Evolutionary conservation across 2,888 invertebrate genomes (phyloP), one percentile per base, ranked within the genome.

Genomic region (Antheraea assamensis): DNA sequence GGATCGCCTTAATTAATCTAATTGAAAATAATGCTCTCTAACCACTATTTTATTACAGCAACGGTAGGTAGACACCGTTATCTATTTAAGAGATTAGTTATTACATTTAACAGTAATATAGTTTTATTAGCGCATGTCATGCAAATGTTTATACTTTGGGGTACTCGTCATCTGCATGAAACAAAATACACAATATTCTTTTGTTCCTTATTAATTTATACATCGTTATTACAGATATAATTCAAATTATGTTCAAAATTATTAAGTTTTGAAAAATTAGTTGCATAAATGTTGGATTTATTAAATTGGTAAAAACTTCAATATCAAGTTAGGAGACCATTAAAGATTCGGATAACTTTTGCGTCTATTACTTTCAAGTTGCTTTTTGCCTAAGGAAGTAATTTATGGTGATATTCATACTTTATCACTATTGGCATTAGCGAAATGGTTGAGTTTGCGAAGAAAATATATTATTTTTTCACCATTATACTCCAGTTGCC

Each of bases 1-100:
- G 82, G 81, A 79, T 81, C 77, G 78, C 79, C 83, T 87, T 89
- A 88, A 92, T 91, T 91, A 89, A 88, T 89, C 83, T 89, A 91
- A 92, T 91, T 89, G 87, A 89, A 87, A 90, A 76, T 75, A 74
- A 75, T 72, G 75, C 70, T 70, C 58, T 24, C 19, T 70, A 70
- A 8, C 58, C 70, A 73, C 19, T 42, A 42, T 58, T 47, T 58
- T 58, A 70, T 55, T 55, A 66, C 55, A 30, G 15, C 19, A 31
- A 10, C n/a, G 35, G 68, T 68, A 68, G 68, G n/a, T 68, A 35
- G 68, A 35, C n/a, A 35, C 35, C 68, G 35, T 35, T 35, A 68
- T 68, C 68, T 35, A 68, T 79, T 74, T 74, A 74, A 77, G 76
- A 78, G 77, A 78, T 79, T 58, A 77, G 76, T 78, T 77, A 78